Percentiles rank a stretch among this genome's conserved stretches.
These are phyloP conservation scores for Pediacus dermestoides DNA, from an alignment of 2,888 invertebrate genomes.

Conservation along the genomic window DNA sequence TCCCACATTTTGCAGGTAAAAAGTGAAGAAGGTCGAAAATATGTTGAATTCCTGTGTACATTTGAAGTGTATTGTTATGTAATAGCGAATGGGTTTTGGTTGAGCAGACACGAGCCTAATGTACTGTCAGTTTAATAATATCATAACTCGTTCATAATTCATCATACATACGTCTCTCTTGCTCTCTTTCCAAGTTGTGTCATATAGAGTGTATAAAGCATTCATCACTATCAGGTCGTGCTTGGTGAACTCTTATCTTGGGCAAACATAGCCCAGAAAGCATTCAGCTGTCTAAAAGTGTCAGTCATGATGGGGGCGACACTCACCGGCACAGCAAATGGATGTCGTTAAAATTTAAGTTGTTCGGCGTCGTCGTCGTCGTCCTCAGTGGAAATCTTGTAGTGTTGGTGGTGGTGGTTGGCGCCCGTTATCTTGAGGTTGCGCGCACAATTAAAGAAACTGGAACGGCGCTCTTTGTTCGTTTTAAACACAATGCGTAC, in stretches of 20 bases:
- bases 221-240: slow-evolving; percentile 19
- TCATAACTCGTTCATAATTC: slow-evolving; percentile 2
- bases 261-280: slow-evolving; percentile 25
- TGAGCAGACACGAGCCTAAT: no score
- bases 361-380: slow-evolving; percentile 10
- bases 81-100: no score
- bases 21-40: no score
- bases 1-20: no score
- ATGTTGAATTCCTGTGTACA: no score
- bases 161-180: slow-evolving; percentile 2
- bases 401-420: no score
- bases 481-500: slow-evolving; percentile 11
- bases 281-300: slow-evolving; percentile 24
- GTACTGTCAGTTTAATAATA: slow-evolving; percentile 4
- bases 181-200: no score
- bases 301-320: slow-evolving; percentile 18
- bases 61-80: no score
- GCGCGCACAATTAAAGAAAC: slow-evolving; percentile 20
- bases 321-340: slow-evolving; percentile 17
- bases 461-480: slow-evolving; percentile 10
- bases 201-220: slow-evolving; percentile 18
- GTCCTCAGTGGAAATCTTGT: slow-evolving; percentile 4
- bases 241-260: slow-evolving; percentile 22
- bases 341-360: slow-evolving; percentile 24
- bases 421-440: slow-evolving; percentile 10